phyloP scores from a whole-genome alignment of 1,140 invertebrate genomes.

The Vanessa atalanta region DNA sequence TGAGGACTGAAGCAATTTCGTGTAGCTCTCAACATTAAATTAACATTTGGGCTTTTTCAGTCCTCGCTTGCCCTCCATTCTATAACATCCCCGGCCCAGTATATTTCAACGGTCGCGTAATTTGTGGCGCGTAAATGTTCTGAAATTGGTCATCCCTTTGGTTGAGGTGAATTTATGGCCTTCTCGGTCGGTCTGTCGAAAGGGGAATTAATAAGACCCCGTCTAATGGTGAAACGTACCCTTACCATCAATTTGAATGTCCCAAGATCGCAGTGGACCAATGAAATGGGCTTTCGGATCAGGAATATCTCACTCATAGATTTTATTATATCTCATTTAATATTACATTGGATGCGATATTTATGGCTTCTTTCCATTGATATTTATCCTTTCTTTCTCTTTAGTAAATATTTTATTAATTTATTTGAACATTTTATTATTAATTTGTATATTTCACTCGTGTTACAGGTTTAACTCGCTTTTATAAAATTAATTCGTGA shows the following conservation, averaged over 20 bases:
- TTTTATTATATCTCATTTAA: conserved; percentile 62
- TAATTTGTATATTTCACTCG: too few species aligned
- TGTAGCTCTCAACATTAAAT: conserved; percentile 68
- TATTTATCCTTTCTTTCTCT: too few species aligned
- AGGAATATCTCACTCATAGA: conserved; percentile 73
- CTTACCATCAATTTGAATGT: conserved; percentile 80
- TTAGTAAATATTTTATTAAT: not conserved
- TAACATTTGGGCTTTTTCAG: conserved; percentile 76
- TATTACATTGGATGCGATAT: conserved; percentile 62
- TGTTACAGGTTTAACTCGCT: too few species aligned
- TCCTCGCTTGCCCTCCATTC: conserved; percentile 60
- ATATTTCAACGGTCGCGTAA: conserved; percentile 80
- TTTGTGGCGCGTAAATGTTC: conserved; percentile 81
- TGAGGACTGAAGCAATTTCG: conserved; percentile 71
- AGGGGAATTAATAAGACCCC: conserved; percentile 80
- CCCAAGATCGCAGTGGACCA: conserved; percentile 67
- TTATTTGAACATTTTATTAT: too few species aligned
- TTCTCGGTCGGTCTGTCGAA: conserved; percentile 79
- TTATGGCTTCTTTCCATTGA: conserved; percentile 28
- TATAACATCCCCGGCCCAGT: conserved; percentile 62
- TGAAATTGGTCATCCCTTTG: conserved; percentile 81
- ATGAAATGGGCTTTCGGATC: conserved; percentile 61
- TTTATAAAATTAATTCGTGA: too few species aligned
- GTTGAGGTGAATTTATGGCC: conserved; percentile 80
- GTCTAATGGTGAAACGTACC: conserved; percentile 80